A percentile compares a stretch with the other conserved stretches of the same genome.
These are phyloP conservation scores for Charaxes varanes DNA, from an alignment of 1,140 invertebrate genomes.

Conservation along the genomic window DNA sequence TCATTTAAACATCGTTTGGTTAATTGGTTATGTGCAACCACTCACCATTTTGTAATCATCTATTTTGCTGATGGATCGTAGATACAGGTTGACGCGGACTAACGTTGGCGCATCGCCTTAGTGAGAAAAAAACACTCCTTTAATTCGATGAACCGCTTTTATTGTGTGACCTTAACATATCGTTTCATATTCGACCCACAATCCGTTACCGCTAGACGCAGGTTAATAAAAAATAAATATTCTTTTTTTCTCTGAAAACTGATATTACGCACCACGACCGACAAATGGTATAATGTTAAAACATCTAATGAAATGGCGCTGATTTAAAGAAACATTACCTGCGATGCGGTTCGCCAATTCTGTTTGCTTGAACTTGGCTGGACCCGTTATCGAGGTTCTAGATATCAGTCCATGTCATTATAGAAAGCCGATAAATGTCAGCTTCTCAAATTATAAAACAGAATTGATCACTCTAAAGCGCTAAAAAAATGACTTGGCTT, in stretches of 20 bases:
- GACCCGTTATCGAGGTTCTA: background rate
- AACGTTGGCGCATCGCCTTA: slow-evolving; percentile 83
- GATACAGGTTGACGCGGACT: slow-evolving; percentile 93
- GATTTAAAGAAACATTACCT: background rate
- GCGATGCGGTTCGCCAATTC: background rate
- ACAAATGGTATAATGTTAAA: slow-evolving; percentile 47
- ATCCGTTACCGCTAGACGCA: slow-evolving; percentile 15
- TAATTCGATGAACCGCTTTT: slow-evolving; percentile 35
- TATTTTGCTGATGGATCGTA: slow-evolving; percentile 98
- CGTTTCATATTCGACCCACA: slow-evolving; percentile 3
- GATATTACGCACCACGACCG: too few relatives aligned
- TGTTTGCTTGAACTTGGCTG: background rate
- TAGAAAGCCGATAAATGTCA: slow-evolving; percentile 7
- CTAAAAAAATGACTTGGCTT: slow-evolving; percentile 12
- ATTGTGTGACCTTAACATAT: slow-evolving; percentile 1
- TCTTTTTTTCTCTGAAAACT: too few relatives aligned
- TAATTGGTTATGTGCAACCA: slow-evolving; percentile 61
- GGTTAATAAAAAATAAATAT: too few relatives aligned
- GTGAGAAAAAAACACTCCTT: slow-evolving; percentile 55
- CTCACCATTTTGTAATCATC: slow-evolving; percentile 99
- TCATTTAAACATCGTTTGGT: slow-evolving; percentile 35
- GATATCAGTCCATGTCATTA: slow-evolving; percentile 13
- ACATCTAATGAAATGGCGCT: slow-evolving; percentile 33
- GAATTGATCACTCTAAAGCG: slow-evolving; percentile 11
- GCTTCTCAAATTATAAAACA: slow-evolving; percentile 10